Percentiles rank a stretch among this genome's conserved stretches.
Evolutionary conservation across 2,888 invertebrate genomes (phyloP).

Genomic region (Andrena praecox): DNA sequence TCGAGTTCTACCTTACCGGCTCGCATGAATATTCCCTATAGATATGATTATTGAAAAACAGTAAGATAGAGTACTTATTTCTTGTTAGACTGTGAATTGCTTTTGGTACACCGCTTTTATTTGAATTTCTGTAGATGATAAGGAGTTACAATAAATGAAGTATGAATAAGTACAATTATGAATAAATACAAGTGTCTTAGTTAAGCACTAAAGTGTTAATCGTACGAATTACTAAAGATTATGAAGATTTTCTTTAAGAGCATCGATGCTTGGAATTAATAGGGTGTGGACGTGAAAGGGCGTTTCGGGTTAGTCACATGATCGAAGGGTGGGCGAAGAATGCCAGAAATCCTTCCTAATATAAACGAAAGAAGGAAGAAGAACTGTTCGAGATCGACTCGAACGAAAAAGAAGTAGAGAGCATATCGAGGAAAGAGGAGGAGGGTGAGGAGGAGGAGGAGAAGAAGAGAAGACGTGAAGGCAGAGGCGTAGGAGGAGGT

Average conservation of each 20-base stretch:
- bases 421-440: slow-evolving; percentile 1
- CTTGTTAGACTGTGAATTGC: no score
- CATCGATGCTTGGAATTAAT: slow-evolving; percentile 46
- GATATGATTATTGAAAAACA: no score
- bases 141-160: no score
- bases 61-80: no score
- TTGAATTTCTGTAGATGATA: no score
- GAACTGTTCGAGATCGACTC: slow-evolving; percentile 37
- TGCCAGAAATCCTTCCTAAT: slow-evolving; percentile 38
- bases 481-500: slow-evolving; percentile 62
- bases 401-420: slow-evolving; percentile 5
- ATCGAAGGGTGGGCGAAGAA: slow-evolving; percentile 49
- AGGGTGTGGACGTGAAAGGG: slow-evolving; percentile 58
- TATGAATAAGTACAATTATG: no score
- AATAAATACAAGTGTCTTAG: no score
- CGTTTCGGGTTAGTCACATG: slow-evolving; percentile 61
- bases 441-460: not conserved
- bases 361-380: slow-evolving; percentile 54
- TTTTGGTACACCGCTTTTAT: no score
- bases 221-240: not conserved
- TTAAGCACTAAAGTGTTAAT: not conserved
- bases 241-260: not conserved
- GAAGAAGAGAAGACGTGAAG: slow-evolving; percentile 48
- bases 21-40: no score
- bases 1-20: no score